Evolutionary conservation across 2,888 invertebrate species (phyloP).

Genomic region (Mystacides longicornis): DNA sequence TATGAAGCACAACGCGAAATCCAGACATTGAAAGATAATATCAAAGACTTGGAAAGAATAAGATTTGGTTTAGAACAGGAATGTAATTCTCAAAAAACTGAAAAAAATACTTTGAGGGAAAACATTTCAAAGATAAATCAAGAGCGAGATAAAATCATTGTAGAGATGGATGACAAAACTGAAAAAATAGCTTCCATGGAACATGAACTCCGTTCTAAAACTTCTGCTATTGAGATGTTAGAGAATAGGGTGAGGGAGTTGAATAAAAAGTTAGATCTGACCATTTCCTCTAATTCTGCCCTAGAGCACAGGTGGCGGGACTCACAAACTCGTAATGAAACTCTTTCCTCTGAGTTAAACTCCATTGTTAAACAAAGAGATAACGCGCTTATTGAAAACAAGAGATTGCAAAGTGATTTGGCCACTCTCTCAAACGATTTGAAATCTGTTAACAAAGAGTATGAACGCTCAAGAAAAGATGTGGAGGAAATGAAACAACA

Average conservation of each 20-base stretch:
- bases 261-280: constrained; percentile 48
- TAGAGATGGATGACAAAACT: constrained; percentile 65
- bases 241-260: constrained; percentile 50
- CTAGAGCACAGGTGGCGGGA: constrained; percentile 46
- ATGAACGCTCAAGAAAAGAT: constrained; percentile 62
- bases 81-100: constrained; percentile 52
- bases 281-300: constrained; percentile 37
- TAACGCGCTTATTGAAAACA: constrained; percentile 56
- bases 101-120: constrained; percentile 55
- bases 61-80: constrained; percentile 54
- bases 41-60: constrained; percentile 51
- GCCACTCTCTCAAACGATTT: constrained; percentile 55
- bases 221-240: constrained; percentile 46
- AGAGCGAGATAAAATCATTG: constrained; percentile 61
- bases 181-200: constrained; percentile 59
- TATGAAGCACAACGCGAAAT: constrained; percentile 57
- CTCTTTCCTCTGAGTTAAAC: constrained; percentile 53
- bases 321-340: constrained; percentile 48
- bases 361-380: constrained; percentile 51
- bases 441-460: constrained; percentile 55
- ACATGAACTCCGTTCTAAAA: constrained; percentile 55
- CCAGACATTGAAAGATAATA: constrained; percentile 50
- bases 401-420: constrained; percentile 67
- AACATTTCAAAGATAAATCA: constrained; percentile 59
- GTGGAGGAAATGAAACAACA: constrained; percentile 67